Percentiles rank a stretch among this genome's conserved stretches.
Conservation (phyloP, 2,888 invertebrate species). For the Stenurella melanura region DNA sequence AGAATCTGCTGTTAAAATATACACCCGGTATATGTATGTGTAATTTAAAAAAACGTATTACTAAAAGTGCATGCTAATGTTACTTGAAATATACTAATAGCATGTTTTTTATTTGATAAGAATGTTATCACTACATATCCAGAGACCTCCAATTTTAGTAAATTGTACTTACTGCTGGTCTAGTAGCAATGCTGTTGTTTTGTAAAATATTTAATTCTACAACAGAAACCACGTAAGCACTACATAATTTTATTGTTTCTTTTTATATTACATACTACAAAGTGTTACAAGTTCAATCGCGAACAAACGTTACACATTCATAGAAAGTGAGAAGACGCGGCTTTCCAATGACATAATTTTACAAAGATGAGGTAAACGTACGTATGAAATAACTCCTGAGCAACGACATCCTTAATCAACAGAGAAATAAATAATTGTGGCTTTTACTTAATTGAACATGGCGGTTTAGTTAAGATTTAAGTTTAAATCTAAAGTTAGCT, state of each 20-base stretch:
- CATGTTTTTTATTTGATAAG: too few relatives aligned
- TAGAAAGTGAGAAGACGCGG: slow-evolving; percentile 57
- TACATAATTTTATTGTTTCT: slow-evolving; percentile 11
- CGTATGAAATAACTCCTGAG: neutral
- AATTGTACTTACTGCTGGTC: neutral
- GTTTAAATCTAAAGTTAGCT: neutral
- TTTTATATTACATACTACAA: slow-evolving; percentile 20
- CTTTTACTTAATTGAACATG: slow-evolving; percentile 10
- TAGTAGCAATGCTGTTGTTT: neutral
- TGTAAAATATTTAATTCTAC: neutral
- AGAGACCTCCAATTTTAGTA: too few relatives aligned
- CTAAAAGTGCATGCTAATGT: too few relatives aligned
- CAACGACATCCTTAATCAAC: neutral
- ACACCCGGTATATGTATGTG: too few relatives aligned
- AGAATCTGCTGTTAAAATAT: too few relatives aligned
- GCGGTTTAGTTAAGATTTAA: neutral
- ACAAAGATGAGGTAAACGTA: slow-evolving; percentile 34
- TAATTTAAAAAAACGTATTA: too few relatives aligned
- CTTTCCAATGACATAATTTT: slow-evolving; percentile 60
- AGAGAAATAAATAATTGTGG: neutral
- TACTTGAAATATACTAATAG: too few relatives aligned
- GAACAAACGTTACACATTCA: slow-evolving; percentile 50
- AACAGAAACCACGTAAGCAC: neutral
- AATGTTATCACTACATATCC: too few relatives aligned
- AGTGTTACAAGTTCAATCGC: slow-evolving; percentile 54